phyloP scores from a whole-genome alignment of 2,888 invertebrate genomes.

The Eristalis arbustorum region DNA sequence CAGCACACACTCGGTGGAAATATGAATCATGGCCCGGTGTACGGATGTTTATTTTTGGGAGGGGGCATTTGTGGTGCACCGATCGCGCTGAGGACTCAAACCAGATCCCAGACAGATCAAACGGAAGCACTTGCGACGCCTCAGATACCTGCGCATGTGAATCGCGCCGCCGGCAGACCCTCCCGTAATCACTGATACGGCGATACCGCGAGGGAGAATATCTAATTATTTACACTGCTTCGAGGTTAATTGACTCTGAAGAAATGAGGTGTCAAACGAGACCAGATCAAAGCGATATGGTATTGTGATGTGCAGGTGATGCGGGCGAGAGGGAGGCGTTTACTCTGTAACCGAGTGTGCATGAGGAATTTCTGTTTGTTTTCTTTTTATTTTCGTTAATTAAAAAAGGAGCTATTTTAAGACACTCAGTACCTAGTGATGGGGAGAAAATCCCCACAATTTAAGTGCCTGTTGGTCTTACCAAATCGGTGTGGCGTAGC shows the following conservation, averaged over 20 bases:
- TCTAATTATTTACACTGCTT: conserved; percentile 62
- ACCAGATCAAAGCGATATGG: conserved; percentile 51
- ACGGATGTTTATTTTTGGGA: conserved; percentile 49
- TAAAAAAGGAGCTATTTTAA: not conserved
- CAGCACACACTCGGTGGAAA: conserved; percentile 1
- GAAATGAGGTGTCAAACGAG: conserved; percentile 65
- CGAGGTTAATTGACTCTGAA: conserved; percentile 59
- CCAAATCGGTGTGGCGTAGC: not conserved
- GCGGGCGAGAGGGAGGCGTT: not conserved
- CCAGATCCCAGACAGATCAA: conserved; percentile 27
- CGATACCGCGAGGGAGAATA: conserved; percentile 6
- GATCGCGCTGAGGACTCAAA: not conserved
- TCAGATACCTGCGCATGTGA: conserved; percentile 21
- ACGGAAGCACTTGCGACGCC: conserved; percentile 11
- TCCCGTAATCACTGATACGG: not conserved
- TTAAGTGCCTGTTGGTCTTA: not conserved
- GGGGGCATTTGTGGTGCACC: not conserved
- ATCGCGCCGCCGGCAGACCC: not conserved
- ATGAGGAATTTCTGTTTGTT: not conserved
- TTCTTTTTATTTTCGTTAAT: not conserved
- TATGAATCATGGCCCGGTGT: conserved; percentile 43
- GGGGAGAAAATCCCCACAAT: not conserved
- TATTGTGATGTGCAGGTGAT: conserved; percentile 24
- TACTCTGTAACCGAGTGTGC: not conserved
- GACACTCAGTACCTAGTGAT: not conserved